Base-by-base conservation (phyloP, 2,113 vertebrate species). In the Charadrius vociferus region DNA sequence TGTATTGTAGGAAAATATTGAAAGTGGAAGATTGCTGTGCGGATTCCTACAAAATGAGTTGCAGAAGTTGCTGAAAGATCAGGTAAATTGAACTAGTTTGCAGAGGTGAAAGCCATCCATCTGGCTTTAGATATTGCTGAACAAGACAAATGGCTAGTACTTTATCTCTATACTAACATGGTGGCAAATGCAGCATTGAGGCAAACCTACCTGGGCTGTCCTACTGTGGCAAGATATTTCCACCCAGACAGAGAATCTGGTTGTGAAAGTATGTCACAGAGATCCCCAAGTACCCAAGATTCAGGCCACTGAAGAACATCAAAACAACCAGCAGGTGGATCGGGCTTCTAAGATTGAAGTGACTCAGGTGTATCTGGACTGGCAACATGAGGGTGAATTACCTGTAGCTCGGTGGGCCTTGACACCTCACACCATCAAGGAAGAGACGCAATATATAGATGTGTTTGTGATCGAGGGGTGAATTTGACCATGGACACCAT, bases 391-490 rank as follows among this genome's bases (percentile, higher is more conserved):
- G 18, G 55, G 18, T 32, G 11, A 53, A 29, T 29, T 53, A 56
- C 34, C 30, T 55, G 29, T 55, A 55, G 29, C 27, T 55, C 17
- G 14, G 55, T 21, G 19, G 32, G 55, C 30, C 32, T 18, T 34
- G 30, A 56, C 32, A 34, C 30, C 30, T 26, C 0, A 0, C 34
- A 29, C 7, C 55, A 26, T 29, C 41, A 37, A 50, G 18, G 53
- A 49, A 36, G 18, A 1, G 1, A 68, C 56, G 21, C 21, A 92
- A 7, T 53, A 39, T 24, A 19, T 4, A 47, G 34, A 47, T 0
- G 0, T 27, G 12, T 19, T 59, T 0, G 0, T 70, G 78, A 56
- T 1, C 14, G 5, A 50, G 49, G 16, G 49, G 29, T 59, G 18
- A 37, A 32, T 37, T 65, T 71, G 20, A 39, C 20, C 14, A 32